Conservation (phyloP, 1,140 invertebrate species). For the Limonius californicus region DNA sequence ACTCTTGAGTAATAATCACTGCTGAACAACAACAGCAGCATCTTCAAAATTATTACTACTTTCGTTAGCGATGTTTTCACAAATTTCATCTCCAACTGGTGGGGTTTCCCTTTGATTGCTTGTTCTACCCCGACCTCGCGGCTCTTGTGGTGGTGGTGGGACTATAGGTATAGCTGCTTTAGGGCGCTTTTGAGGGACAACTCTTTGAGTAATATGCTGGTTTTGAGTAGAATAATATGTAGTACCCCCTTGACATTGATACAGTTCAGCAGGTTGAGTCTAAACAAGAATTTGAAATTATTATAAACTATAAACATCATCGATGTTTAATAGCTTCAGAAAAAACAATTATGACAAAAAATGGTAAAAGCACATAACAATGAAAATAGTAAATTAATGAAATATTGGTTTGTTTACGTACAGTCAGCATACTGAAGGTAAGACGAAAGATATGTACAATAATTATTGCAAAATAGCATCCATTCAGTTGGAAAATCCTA, state of each 20-base stretch:
- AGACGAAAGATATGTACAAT: too few species aligned
- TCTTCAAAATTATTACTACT: constrained; percentile 4
- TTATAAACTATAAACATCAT: not conserved
- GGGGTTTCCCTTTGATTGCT: constrained; percentile 15
- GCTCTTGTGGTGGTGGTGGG: constrained; percentile 35
- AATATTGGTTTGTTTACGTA: too few species aligned
- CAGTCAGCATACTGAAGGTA: too few species aligned
- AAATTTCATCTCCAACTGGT: not conserved
- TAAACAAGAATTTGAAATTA: constrained; percentile 25
- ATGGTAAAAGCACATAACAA: too few species aligned
- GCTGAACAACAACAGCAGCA: not conserved
- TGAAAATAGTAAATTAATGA: too few species aligned
- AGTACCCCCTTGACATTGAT: constrained; percentile 45
- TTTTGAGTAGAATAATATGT: constrained; percentile 46
- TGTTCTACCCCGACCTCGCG: constrained; percentile 21
- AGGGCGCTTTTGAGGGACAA: constrained; percentile 39
- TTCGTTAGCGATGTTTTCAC: not conserved
- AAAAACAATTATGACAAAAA: not conserved
- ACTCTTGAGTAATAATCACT: not conserved
- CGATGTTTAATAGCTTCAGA: not conserved
- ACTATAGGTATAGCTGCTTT: constrained; percentile 46
- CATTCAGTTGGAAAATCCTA: too few species aligned
- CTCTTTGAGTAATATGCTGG: constrained; percentile 40
- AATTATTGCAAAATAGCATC: too few species aligned
- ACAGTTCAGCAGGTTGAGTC: constrained; percentile 44